Base-by-base conservation (phyloP, 2,797 vertebrate species). In the Manis pentadactyla region DNA sequence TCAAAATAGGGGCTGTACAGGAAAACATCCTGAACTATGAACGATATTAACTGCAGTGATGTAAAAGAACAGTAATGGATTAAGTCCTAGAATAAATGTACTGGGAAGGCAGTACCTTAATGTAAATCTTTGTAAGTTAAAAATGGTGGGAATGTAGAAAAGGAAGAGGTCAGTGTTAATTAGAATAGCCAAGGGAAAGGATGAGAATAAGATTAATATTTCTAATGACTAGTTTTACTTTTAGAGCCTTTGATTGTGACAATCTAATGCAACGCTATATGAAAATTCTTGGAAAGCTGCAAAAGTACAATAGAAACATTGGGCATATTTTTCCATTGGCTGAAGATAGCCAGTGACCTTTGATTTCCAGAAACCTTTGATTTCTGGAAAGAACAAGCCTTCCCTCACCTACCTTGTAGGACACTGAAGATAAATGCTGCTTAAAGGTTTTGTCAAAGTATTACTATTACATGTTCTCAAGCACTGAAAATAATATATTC, bases 401-500 rank as follows among this genome's bases (percentile, higher is more conserved):
- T 94, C 87, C 68, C 53, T 91, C 53, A 42, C 14, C 17, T 64
- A 77, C 31, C 64, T 95, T 53, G 57, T 3, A 71, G n/a, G 27
- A 84, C 27, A 73, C 12, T 59, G 29, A 87, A 86, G 23, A 83
- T 19, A 92, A 92, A 94, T 34, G 34, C 57, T 63, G 23, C 51
- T 66, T 61, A 75, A 84, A 94, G 88, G 29, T 89, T 87, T 17
- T 84, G 57, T 87, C 39, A 61, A 93, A 91, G 21, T 61, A 55
- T 27, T 79, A 34, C 39, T 46, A 46, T 46, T 46, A 39, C 21
- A 34, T 25, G 12, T 46, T 96, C 92, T 83, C 75, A 95, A 39
- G 23, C 92, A 29, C 37, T 18, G 15, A 82, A 86, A 95, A 93
- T 63, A 94, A 95, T 21, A 15, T 9, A 93, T 59, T 74, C 14